Conservation (phyloP, 2,113 vertebrate species). For the Boulengeromyrus knoepffleri region DNA sequence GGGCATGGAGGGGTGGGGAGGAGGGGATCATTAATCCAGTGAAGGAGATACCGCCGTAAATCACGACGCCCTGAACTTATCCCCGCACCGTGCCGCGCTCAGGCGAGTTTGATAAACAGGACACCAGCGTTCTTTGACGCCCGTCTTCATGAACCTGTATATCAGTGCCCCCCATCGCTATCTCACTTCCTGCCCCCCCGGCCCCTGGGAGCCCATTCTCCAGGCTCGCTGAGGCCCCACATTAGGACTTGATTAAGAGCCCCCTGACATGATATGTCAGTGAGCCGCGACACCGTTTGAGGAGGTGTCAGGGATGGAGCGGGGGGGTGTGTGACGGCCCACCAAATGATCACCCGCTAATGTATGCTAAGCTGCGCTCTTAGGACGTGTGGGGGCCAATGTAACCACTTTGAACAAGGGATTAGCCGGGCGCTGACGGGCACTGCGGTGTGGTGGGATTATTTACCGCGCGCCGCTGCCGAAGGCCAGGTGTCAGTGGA, state of each 20-base stretch:
- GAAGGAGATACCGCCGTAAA: background rate
- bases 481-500: slow-evolving; percentile 68
- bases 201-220: background rate
- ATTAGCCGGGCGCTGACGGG: slow-evolving; percentile 65
- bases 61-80: background rate
- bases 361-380: slow-evolving; percentile 66
- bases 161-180: background rate
- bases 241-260: background rate
- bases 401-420: slow-evolving; percentile 74
- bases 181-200: background rate
- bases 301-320: slow-evolving; percentile 28
- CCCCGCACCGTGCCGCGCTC: background rate
- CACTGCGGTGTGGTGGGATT: slow-evolving; percentile 65
- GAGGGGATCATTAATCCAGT: background rate
- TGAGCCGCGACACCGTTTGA: background rate
- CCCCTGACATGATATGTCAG: background rate
- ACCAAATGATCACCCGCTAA: slow-evolving; percentile 55
- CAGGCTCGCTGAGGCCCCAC: background rate
- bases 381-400: slow-evolving; percentile 56
- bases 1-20: background rate
- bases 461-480: slow-evolving; percentile 63
- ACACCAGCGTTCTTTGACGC: background rate
- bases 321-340: slow-evolving; percentile 26
- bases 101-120: background rate
- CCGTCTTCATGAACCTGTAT: background rate